Evolutionary conservation across 2,888 invertebrate genomes (phyloP).

Genomic region (Troilus luridus): DNA sequence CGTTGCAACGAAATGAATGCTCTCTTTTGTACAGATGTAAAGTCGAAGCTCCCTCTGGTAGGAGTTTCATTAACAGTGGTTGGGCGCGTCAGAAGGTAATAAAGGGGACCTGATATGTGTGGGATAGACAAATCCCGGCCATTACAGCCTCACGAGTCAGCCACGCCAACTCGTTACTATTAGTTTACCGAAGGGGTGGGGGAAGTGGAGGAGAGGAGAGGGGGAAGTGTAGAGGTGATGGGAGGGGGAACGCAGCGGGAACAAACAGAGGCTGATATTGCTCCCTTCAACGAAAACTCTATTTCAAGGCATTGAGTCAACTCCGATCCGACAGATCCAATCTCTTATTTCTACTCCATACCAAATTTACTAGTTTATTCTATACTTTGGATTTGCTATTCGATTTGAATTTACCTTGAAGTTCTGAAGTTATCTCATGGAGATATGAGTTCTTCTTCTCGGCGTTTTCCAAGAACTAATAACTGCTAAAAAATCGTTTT

Average conservation of each 20-base stretch:
- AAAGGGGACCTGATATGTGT: neutral
- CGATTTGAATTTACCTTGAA: too few species aligned
- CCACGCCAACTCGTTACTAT: neutral
- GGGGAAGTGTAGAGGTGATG: too few species aligned
- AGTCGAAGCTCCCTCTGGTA: neutral
- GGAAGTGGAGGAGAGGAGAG: too few species aligned
- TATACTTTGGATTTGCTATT: neutral
- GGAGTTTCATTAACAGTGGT: neutral
- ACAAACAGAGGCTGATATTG: conserved; percentile 10
- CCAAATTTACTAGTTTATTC: neutral
- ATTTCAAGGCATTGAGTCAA: neutral
- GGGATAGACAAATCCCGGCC: conserved; percentile 15
- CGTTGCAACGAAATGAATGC: neutral
- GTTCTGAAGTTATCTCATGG: too few species aligned
- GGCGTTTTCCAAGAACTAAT: too few species aligned
- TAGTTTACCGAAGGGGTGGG: neutral
- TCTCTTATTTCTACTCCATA: neutral
- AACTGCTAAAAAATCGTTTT: too few species aligned
- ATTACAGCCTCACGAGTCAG: neutral
- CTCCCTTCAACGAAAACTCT: neutral
- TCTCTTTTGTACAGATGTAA: neutral
- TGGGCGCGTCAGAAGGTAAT: neutral
- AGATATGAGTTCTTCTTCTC: too few species aligned
- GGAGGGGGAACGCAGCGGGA: neutral
- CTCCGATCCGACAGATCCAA: neutral